These are phyloP conservation scores for Drosophila anomelani DNA, from an alignment of 2,888 invertebrate genomes.

Conservation along the genomic window DNA sequence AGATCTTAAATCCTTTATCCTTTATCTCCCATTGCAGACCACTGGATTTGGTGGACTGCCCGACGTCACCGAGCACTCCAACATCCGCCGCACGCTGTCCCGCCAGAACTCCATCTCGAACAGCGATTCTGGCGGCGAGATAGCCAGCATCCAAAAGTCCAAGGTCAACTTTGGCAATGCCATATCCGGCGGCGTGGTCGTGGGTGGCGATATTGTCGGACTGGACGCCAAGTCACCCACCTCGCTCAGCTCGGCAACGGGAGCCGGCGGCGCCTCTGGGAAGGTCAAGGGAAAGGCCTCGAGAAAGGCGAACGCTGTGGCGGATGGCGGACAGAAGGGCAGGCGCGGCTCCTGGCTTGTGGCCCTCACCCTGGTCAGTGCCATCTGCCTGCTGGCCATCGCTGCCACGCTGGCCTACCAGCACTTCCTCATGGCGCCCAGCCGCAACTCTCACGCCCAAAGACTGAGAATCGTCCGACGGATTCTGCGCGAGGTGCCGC, in stretches of 20 bases:
- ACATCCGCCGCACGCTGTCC: conserved; percentile 83
- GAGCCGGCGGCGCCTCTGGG: conserved; percentile 42
- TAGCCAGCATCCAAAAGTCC: conserved; percentile 84
- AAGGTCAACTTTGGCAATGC: conserved; percentile 80
- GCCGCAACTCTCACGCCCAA: conserved; percentile 84
- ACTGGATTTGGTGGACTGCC: conserved; percentile 85
- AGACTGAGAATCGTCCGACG: conserved; percentile 84
- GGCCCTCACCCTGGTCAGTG: conserved; percentile 81
- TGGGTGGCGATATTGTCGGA: conserved; percentile 72
- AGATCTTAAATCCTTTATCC: background rate
- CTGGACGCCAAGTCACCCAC: conserved; percentile 77
- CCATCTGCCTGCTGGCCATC: conserved; percentile 81
- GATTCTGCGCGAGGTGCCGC: conserved; percentile 83
- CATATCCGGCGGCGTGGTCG: conserved; percentile 70
- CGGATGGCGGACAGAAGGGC: conserved; percentile 63
- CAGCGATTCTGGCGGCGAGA: conserved; percentile 84
- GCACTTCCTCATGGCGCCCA: conserved; percentile 83
- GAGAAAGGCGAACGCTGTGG: conserved; percentile 51
- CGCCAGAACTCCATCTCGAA: conserved; percentile 84
- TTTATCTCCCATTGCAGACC: conserved; percentile 74
- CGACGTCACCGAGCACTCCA: conserved; percentile 85
- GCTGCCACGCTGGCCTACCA: conserved; percentile 83
- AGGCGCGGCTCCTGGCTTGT: conserved; percentile 82
- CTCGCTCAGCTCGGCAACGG: conserved; percentile 63
- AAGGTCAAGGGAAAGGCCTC: conserved; percentile 63